A percentile compares a stretch with the other conserved stretches of the same genome.
Conservation (phyloP, 2,797 vertebrate species). For the Kryptolebias ocellatus region DNA sequence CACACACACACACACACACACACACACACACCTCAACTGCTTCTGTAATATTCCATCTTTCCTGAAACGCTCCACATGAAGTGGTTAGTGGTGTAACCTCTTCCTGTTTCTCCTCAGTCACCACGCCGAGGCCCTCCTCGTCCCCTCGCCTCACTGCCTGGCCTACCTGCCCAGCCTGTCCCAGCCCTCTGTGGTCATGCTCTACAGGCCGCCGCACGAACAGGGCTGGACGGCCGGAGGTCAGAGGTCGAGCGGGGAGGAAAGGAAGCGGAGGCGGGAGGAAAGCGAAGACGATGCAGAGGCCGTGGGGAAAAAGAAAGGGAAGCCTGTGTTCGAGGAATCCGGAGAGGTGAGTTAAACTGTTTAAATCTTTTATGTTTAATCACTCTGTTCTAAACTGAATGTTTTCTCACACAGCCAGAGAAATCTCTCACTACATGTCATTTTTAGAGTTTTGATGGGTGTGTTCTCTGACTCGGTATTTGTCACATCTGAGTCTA, state of each 20-base stretch:
- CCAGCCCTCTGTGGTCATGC: slow-evolving; percentile 87
- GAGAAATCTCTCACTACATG: no score
- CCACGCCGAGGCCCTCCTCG: slow-evolving; percentile 54
- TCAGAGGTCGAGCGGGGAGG: slow-evolving; percentile 41
- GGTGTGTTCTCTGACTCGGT: no score
- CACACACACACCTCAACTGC: not conserved
- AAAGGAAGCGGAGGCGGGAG: slow-evolving; percentile 50
- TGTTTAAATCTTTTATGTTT: not conserved
- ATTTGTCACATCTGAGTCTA: no score
- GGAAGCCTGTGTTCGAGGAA: slow-evolving; percentile 15
- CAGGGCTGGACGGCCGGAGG: not conserved
- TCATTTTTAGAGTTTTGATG: no score
- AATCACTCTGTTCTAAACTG: no score
- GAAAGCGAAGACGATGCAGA: slow-evolving; percentile 29
- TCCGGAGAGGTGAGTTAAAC: slow-evolving; percentile 32
- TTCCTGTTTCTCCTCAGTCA: slow-evolving; percentile 18
- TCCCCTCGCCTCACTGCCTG: slow-evolving; percentile 74
- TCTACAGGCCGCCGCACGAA: slow-evolving; percentile 73
- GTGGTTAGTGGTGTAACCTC: no score
- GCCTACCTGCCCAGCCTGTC: slow-evolving; percentile 85
- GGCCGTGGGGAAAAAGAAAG: slow-evolving; percentile 42
- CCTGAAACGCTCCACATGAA: no score
- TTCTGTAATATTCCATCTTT: no score
- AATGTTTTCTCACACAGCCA: no score
- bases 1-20: slow-evolving; percentile 6